Percentiles rank a stretch among this genome's conserved stretches.
These are phyloP conservation scores for Acrobasis suavella DNA, from an alignment of 2,888 invertebrate species.

Conservation along the genomic window DNA sequence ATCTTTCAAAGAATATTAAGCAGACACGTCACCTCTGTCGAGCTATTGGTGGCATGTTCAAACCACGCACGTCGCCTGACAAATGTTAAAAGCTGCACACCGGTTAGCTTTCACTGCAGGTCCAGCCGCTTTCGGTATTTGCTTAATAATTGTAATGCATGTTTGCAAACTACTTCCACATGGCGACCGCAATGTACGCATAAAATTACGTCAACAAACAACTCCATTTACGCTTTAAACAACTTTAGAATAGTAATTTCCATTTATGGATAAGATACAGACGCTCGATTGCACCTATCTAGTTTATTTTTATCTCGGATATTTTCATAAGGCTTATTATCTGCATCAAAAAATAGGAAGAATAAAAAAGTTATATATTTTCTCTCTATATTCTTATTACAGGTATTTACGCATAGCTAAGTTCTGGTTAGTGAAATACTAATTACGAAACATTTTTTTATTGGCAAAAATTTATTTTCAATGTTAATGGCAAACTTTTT, in stretches of 20 bases:
- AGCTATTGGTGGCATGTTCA: constrained; percentile 40
- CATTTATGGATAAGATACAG: not conserved
- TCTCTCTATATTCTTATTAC: too few relatives aligned
- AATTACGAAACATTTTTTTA: too few relatives aligned
- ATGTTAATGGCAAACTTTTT: too few relatives aligned
- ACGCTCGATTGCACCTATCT: not conserved
- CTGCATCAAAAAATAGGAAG: too few relatives aligned
- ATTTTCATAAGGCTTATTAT: too few relatives aligned
- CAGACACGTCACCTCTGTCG: constrained; percentile 23
- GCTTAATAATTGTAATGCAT: constrained; percentile 26
- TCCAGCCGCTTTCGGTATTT: constrained; percentile 37
- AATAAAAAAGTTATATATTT: too few relatives aligned
- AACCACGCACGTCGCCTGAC: constrained; percentile 49
- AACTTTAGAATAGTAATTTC: constrained; percentile 3
- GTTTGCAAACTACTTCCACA: constrained; percentile 20
- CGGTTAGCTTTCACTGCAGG: constrained; percentile 63
- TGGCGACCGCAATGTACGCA: constrained; percentile 7
- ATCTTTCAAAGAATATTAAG: not conserved
- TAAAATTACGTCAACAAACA: constrained; percentile 3
- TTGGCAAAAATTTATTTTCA: too few relatives aligned
- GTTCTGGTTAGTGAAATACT: too few relatives aligned
- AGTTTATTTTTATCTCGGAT: not conserved
- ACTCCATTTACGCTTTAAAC: not conserved
- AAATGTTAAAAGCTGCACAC: constrained; percentile 52
- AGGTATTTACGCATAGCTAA: too few relatives aligned